Base-by-base conservation (phyloP, 2,888 invertebrate species). In the Ceratothoa steindachneri region DNA sequence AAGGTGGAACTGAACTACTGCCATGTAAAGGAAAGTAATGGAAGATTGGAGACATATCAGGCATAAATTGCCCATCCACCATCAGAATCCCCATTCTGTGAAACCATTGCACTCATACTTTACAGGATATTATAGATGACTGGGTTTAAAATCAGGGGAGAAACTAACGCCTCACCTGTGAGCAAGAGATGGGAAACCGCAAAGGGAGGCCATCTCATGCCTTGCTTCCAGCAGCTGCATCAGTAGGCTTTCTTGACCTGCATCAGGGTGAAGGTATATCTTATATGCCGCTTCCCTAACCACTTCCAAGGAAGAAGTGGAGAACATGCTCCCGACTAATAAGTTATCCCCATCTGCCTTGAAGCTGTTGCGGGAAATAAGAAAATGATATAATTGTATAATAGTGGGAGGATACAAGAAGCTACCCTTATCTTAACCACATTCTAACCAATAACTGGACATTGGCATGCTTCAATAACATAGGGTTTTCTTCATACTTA, bases 231-330 rank as follows among this genome's bases (percentile, higher is more conserved):
- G 85, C 65, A 97, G 85, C 82, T 90, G 87, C 28, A 87, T 85
- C 0, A 99, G 86, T 29, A 94, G 84, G 55, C 87, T 84, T 82
- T 94, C 93, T 85, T 97, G 97, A 1, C 87, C 86, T 0, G 83
- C 81, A 82, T 94, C 91, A 0, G 93, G 93, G 81, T 91, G 89
- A 22, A 96, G 86, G 85, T 90, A 97, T 75, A 95, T 87, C 77
- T 90, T 89, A 85, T 95, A 97, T 0, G 95, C 94, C 0, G 92
- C 90, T 87, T 97, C 96, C 29, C 97, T 87, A 41, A 91, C 91
- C 67, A 89, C 82, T 66, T 90, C 90, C 84, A 91, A 91, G 0
- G 89, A 86, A 7, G 93, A 91, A 83, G 96, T 95, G 1, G 78
- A 68, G 65, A 72, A 73, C 67, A 78, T 73, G 0, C 94, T 93